These are phyloP conservation scores for Notarius lentiginosus DNA, from an alignment of 2,113 vertebrate species.

Conservation along the genomic window DNA sequence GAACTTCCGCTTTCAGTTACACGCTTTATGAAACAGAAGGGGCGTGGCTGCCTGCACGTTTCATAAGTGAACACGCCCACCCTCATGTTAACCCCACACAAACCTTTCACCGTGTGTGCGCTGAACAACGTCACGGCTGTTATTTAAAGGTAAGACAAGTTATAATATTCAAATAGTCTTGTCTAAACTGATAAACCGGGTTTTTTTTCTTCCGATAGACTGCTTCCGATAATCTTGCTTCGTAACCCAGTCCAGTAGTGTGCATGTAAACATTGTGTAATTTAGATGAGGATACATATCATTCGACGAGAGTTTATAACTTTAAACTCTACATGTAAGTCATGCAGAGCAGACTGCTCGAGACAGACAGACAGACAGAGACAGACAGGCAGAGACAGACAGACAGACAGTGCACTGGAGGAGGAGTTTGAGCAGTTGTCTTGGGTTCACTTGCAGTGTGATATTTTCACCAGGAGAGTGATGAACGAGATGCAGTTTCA, in stretches of 20 bases:
- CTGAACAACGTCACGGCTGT: no score
- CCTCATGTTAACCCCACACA: neutral
- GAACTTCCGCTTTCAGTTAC: neutral
- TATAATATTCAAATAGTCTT: neutral
- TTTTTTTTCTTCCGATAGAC: neutral
- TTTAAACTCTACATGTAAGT: neutral
- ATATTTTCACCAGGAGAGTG: neutral
- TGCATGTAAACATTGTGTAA: neutral
- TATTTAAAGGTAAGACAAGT: neutral
- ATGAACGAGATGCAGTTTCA: no score
- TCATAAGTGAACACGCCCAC: slow-evolving; percentile 20
- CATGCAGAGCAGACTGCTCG: neutral
- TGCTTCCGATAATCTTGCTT: neutral
- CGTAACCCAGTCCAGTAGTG: neutral
- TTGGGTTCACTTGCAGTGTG: neutral
- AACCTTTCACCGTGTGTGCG: neutral
- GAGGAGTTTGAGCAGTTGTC: neutral
- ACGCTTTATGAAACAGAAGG: slow-evolving; percentile 14
- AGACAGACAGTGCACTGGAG: no score
- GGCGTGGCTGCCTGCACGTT: slow-evolving; percentile 1
- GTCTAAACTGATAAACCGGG: neutral
- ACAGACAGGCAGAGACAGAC: no score
- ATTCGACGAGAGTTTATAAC: neutral
- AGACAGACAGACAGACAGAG: no score
- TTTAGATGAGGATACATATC: no score